Base-by-base conservation (phyloP, 2,888 invertebrate species). In the Ochropacha duplaris region DNA sequence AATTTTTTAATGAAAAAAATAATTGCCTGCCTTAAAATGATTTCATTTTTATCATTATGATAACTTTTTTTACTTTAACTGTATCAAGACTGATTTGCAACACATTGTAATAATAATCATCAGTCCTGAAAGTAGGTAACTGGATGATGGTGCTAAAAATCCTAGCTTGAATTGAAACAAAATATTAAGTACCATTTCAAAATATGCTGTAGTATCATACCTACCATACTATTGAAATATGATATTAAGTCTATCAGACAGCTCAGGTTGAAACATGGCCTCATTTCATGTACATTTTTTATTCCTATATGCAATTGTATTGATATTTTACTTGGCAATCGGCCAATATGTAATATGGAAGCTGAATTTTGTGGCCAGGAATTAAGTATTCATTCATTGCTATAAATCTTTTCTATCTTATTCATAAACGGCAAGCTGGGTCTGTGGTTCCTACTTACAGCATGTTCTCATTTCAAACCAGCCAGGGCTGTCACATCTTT, bases 341-440 rank as follows among this genome's bases (percentile, higher is more conserved):
- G 64, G 85, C 90, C 90, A 90, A 74, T 66, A 68, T 79, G 77
- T 82, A 78, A 84, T 83, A 84, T 87, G 78, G 81, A 74, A 78
- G 74, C 77, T 67, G 79, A 79, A 79, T 75, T 83, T n/a, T 83
- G 81, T 76, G 78, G 75, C 74, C 73, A 8, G 64, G 81, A 81
- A 85, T 86, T 87, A 87, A 87, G 83, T 83, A 86, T 85, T 86
- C 86, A 84, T 87, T 85, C 81, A 83, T 72, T 78, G 77, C 74
- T 69, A 84, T 88, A 87, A 87, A 88, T 88, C 84, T 85, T 80
- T 80, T 83, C 76, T 82, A 85, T 86, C 78, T 85, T 85, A 85
- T 87, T 81, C 81, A 76, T 81, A 80, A 81, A 79, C 62, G 75
- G 63, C 62, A 57, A 61, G 65, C 65, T 68, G 61, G 62, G 59